A percentile compares a stretch with the other conserved stretches of the same genome.
phyloP scores from a whole-genome alignment of 2,797 vertebrate genomes.

The Cephalopachus bancanus region DNA sequence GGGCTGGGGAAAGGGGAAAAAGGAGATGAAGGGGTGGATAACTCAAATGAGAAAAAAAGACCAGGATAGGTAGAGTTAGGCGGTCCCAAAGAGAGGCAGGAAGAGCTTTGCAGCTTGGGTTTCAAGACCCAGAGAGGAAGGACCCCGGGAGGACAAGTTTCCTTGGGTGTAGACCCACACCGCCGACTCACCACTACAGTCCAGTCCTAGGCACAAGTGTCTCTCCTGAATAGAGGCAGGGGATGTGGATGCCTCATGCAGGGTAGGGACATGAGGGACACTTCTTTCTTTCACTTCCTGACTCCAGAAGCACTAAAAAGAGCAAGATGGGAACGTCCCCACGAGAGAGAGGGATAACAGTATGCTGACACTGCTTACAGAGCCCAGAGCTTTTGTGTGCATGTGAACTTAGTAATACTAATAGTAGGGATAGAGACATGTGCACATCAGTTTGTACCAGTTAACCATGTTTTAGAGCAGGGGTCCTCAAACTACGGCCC shows the following conservation, averaged over 20 bases:
- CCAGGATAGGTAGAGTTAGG: not conserved
- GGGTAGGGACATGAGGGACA: too few relatives aligned
- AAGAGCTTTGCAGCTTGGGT: not conserved
- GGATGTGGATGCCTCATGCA: not conserved
- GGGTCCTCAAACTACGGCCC: too few relatives aligned
- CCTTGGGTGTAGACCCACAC: too few relatives aligned
- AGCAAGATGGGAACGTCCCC: too few relatives aligned
- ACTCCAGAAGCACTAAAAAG: not conserved
- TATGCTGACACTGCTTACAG: rapidly evolving
- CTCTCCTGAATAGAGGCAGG: not conserved
- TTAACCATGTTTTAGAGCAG: not conserved
- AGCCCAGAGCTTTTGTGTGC: too few relatives aligned
- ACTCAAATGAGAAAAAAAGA: not conserved
- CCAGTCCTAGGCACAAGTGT: not conserved
- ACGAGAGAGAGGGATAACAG: rapidly evolving
- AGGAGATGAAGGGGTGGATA: not conserved
- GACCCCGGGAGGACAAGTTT: not conserved
- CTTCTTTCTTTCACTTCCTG: not conserved
- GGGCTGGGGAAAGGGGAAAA: not conserved
- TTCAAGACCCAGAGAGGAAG: not conserved
- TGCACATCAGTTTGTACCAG: not conserved
- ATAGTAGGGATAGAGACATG: not conserved
- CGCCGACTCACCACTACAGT: not conserved
- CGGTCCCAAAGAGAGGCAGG: not conserved
- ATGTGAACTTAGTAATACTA: too few relatives aligned